Conservation (phyloP, 2,888 invertebrate species). For the Agonopterix subpropinquella region DNA sequence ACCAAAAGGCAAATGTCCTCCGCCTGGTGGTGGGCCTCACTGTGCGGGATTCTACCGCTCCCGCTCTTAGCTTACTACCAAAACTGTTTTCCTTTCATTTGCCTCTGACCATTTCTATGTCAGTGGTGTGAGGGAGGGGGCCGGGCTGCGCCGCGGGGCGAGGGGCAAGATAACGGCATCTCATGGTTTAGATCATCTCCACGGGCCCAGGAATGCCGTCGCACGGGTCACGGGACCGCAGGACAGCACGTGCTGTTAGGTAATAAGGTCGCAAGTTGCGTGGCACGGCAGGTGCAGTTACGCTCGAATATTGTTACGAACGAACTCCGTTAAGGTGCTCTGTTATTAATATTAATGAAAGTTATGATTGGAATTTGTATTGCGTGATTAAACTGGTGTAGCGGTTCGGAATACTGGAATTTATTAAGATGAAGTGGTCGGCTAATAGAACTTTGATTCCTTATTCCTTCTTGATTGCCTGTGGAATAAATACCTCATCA, state of each 20-base stretch:
- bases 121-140: constrained; percentile 8
- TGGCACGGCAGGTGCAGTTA: constrained; percentile 2
- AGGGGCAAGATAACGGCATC: constrained; percentile 17
- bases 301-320: background rate
- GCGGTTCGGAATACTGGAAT: background rate
- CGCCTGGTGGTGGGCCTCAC: background rate
- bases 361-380: constrained; percentile 1
- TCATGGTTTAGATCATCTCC: constrained; percentile 16
- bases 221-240: constrained; percentile 12
- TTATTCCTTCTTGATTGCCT: too few species aligned
- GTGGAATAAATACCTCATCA: too few species aligned
- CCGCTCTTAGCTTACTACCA: constrained; percentile 16
- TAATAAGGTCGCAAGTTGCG: constrained; percentile 16
- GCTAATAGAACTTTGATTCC: too few species aligned
- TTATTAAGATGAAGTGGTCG: too few species aligned
- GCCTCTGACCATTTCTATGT: constrained; percentile 30
- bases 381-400: constrained; percentile 1
- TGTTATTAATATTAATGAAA: background rate
- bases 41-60: background rate
- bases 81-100: constrained; percentile 54
- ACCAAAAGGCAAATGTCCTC: too few species aligned
- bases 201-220: constrained; percentile 27
- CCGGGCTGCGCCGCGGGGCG: constrained; percentile 8
- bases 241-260: constrained; percentile 6
- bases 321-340: constrained; percentile 4